These are phyloP conservation scores for Corbicula japonica DNA, from an alignment of 2,888 invertebrate species.

Conservation along the genomic window DNA sequence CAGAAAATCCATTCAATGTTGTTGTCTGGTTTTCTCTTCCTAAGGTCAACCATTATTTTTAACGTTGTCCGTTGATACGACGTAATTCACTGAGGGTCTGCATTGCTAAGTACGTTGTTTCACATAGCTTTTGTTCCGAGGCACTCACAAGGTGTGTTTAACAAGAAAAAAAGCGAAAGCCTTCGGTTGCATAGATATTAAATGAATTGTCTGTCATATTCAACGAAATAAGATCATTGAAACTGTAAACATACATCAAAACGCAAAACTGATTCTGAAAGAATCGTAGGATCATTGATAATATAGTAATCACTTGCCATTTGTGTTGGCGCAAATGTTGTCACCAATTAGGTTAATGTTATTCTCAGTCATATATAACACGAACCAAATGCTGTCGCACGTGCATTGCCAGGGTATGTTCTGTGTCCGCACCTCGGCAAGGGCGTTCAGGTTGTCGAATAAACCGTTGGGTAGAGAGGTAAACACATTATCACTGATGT, in stretches of 20 bases:
- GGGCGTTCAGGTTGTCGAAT: constrained; percentile 52
- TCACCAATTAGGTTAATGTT: constrained; percentile 67
- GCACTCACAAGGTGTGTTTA: background rate
- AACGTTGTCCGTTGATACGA: no score
- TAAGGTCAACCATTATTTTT: no score
- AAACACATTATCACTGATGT: constrained; percentile 63
- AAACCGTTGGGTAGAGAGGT: constrained; percentile 50
- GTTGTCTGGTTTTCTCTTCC: no score
- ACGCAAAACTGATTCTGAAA: no score
- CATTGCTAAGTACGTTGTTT: no score
- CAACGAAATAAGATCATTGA: no score
- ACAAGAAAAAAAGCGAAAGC: background rate
- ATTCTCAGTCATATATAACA: constrained; percentile 45
- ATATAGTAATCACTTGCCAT: background rate
- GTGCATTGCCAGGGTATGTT: constrained; percentile 67
- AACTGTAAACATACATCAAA: no score
- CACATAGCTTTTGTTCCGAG: no score
- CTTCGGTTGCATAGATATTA: background rate
- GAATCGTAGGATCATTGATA: no score
- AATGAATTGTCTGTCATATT: no score
- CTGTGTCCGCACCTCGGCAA: constrained; percentile 48
- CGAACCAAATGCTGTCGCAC: constrained; percentile 65
- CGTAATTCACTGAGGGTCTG: no score
- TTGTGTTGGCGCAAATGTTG: background rate
- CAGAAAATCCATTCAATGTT: no score